Percentiles rank a stretch among this genome's conserved stretches.
Evolutionary conservation across 2,888 invertebrate species (phyloP).

Genomic region (Platerodrilus igneus): DNA sequence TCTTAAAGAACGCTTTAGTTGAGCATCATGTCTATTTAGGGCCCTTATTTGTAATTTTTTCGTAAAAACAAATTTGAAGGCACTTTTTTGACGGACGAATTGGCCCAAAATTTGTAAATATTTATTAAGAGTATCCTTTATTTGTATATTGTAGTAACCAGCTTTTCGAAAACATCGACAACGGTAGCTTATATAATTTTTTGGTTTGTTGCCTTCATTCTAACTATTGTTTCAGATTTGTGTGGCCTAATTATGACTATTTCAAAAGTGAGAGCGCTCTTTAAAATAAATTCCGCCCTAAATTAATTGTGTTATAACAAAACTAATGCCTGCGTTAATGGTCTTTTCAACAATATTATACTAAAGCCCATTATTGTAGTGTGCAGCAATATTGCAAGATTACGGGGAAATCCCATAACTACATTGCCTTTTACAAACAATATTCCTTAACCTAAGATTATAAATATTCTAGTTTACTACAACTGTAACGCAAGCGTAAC

Average conservation of each 20-base stretch:
- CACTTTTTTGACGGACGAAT: constrained; percentile 94
- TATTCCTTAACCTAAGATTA: constrained; percentile 22
- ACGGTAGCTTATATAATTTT: constrained; percentile 32
- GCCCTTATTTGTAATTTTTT: constrained; percentile 75
- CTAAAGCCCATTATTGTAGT: background rate
- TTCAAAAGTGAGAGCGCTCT: constrained; percentile 68
- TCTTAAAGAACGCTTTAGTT: constrained; percentile 53
- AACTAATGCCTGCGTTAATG: no score
- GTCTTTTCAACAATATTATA: background rate
- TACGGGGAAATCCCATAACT: background rate
- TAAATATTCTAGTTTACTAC: constrained; percentile 36
- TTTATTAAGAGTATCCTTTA: no score
- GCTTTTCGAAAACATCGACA: constrained; percentile 30
- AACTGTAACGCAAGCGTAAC: constrained; percentile 42
- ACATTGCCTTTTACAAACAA: constrained; percentile 7
- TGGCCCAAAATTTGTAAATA: constrained; percentile 83
- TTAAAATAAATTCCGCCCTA: constrained; percentile 35
- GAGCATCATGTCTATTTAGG: constrained; percentile 81
- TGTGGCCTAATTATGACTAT: constrained; percentile 64
- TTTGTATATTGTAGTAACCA: constrained; percentile 49
- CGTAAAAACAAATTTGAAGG: constrained; percentile 90
- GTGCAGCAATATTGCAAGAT: no score
- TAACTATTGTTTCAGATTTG: constrained; percentile 73
- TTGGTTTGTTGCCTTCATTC: constrained; percentile 66
- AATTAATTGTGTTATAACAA: constrained; percentile 32